Evolutionary conservation across 2,113 vertebrate species (phyloP).

Genomic region (Gorsachius goisagi): DNA sequence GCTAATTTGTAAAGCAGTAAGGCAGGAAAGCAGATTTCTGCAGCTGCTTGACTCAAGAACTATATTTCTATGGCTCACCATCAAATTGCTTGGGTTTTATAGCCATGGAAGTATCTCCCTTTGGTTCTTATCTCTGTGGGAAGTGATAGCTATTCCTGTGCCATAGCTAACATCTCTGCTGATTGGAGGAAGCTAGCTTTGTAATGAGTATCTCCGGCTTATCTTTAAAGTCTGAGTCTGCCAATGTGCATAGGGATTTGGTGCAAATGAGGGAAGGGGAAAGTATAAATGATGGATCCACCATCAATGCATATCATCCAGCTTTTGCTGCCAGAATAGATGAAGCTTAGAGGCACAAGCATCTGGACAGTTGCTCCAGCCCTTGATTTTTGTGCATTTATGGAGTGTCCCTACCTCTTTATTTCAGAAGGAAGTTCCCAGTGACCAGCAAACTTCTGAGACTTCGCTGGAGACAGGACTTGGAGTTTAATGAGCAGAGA

Average conservation of each 20-base stretch:
- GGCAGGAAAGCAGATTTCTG: slow-evolving; percentile 5
- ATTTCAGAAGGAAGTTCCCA: neutral
- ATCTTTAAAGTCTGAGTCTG: neutral
- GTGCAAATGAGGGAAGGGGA: neutral
- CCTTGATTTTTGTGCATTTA: neutral
- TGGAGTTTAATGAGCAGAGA: slow-evolving; percentile 23
- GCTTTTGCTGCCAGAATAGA: neutral
- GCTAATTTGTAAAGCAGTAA: neutral
- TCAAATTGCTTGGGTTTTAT: neutral
- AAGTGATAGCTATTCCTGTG: neutral
- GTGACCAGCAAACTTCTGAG: neutral
- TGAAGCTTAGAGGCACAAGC: neutral
- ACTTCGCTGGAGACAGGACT: slow-evolving; percentile 4
- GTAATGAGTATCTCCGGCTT: neutral
- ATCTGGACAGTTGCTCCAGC: neutral
- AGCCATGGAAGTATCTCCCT: neutral
- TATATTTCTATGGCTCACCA: neutral
- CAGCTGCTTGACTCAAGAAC: slow-evolving; percentile 2
- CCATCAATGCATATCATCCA: neutral
- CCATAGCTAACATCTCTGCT: neutral
- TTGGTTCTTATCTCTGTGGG: slow-evolving; percentile 1
- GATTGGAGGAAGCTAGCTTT: neutral
- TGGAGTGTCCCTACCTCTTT: neutral
- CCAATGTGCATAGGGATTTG: neutral
- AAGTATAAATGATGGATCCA: neutral